Evolutionary conservation across 2,113 vertebrate species (phyloP).

Genomic region (Parus major): DNA sequence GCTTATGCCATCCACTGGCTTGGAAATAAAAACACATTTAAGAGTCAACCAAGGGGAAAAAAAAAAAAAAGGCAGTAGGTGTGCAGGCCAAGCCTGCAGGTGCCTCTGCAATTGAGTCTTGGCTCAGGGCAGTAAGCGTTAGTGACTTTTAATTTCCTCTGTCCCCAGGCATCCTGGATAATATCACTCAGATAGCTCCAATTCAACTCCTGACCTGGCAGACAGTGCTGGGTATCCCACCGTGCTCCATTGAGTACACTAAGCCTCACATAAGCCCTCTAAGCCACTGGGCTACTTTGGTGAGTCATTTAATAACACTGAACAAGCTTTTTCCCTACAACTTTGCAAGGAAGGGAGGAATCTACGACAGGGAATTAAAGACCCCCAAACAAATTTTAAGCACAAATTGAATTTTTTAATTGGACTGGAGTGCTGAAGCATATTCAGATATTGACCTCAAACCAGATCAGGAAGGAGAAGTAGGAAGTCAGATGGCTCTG

Average conservation of each 20-base stretch:
- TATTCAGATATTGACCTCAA: conserved; percentile 43
- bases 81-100: conserved; percentile 36
- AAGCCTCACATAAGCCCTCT: conserved; percentile 51
- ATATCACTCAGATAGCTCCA: conserved; percentile 48
- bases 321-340: neutral
- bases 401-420: conserved; percentile 59
- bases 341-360: neutral
- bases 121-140: conserved; percentile 26
- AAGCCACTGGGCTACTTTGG: conserved; percentile 38
- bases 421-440: conserved; percentile 38
- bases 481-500: conserved; percentile 18
- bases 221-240: conserved; percentile 37
- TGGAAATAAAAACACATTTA: conserved; percentile 19
- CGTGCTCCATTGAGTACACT: conserved; percentile 30
- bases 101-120: conserved; percentile 52
- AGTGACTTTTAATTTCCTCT: conserved; percentile 69
- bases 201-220: conserved; percentile 62
- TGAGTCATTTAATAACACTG: conserved; percentile 57
- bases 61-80: neutral
- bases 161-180: conserved; percentile 59
- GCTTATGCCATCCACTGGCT: conserved; percentile 18
- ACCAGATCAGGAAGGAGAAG: conserved; percentile 32
- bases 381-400: conserved; percentile 53
- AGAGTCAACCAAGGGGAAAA: neutral
- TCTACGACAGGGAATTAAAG: conserved; percentile 10